These are phyloP conservation scores for Psococerastis gibbosa DNA, from an alignment of 2,888 invertebrate genomes.

Conservation along the genomic window DNA sequence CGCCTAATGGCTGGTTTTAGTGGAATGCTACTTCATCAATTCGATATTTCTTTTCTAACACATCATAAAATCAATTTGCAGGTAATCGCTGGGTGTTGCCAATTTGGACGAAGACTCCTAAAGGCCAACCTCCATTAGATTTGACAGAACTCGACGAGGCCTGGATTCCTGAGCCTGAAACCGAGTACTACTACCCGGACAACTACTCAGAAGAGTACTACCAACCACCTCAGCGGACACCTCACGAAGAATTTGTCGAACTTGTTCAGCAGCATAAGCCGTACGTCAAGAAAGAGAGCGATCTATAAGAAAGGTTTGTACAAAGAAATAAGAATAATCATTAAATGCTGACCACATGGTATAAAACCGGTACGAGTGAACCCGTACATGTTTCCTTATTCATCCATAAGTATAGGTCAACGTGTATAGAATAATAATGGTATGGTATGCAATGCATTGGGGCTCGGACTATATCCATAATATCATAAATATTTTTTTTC, in stretches of 20 bases:
- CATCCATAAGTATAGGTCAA: too few species aligned
- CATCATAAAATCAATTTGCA: conserved; percentile 22
- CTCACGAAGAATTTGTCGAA: conserved; percentile 34
- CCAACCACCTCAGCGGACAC: conserved; percentile 21
- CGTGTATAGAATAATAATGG: too few species aligned
- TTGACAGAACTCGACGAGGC: conserved; percentile 44
- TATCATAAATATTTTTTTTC: too few species aligned
- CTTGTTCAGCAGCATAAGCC: conserved; percentile 21
- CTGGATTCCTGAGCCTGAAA: conserved; percentile 18
- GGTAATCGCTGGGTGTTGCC: conserved; percentile 73
- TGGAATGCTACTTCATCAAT: too few species aligned
- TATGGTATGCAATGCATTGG: too few species aligned
- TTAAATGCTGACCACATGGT: neutral
- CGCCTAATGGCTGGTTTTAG: too few species aligned
- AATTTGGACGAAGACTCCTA: conserved; percentile 66
- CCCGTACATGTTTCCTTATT: too few species aligned
- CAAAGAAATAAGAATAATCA: neutral
- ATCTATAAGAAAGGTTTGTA: conserved; percentile 40
- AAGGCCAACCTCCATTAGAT: conserved; percentile 64
- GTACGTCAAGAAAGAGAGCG: conserved; percentile 58
- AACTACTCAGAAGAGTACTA: conserved; percentile 12
- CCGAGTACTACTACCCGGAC: conserved; percentile 25
- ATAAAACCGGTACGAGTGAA: too few species aligned
- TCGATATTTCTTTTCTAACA: too few species aligned
- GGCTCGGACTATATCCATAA: too few species aligned